These are phyloP conservation scores for Crotalus horridus DNA, from an alignment of 2,113 vertebrate genomes.

Conservation along the genomic window DNA sequence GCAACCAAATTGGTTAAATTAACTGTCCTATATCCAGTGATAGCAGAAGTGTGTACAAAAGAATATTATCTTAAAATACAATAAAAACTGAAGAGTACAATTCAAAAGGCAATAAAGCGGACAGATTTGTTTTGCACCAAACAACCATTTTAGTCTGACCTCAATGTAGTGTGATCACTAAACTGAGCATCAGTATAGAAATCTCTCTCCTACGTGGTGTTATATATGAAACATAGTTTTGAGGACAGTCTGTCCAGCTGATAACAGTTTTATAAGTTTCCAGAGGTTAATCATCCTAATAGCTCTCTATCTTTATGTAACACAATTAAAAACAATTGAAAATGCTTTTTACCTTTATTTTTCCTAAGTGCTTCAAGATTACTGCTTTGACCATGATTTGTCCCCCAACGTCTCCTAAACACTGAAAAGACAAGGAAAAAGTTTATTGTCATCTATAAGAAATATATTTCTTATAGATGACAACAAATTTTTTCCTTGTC, in stretches of 20 bases:
- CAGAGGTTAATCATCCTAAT: neutral
- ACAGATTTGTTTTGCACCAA: neutral
- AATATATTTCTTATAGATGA: neutral
- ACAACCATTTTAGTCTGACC: neutral
- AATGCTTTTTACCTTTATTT: neutral
- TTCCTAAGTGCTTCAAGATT: neutral
- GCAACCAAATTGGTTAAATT: neutral
- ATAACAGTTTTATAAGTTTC: neutral
- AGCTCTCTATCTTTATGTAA: neutral
- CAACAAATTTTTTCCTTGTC: neutral
- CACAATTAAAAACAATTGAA: neutral
- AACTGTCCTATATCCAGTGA: neutral
- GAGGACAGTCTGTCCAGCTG: neutral
- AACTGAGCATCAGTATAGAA: neutral
- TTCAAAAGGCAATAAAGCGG: neutral
- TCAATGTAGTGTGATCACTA: neutral
- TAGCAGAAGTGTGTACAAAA: neutral
- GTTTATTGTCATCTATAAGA: neutral
- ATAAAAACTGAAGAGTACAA: neutral
- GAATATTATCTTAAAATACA: neutral
- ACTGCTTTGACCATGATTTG: neutral
- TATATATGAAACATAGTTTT: neutral
- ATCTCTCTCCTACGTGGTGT: neutral
- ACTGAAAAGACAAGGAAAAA: no score
- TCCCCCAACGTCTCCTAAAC: neutral